These are phyloP conservation scores for Myocastor coypus DNA, from an alignment of 2,113 vertebrate species.

Conservation along the genomic window DNA sequence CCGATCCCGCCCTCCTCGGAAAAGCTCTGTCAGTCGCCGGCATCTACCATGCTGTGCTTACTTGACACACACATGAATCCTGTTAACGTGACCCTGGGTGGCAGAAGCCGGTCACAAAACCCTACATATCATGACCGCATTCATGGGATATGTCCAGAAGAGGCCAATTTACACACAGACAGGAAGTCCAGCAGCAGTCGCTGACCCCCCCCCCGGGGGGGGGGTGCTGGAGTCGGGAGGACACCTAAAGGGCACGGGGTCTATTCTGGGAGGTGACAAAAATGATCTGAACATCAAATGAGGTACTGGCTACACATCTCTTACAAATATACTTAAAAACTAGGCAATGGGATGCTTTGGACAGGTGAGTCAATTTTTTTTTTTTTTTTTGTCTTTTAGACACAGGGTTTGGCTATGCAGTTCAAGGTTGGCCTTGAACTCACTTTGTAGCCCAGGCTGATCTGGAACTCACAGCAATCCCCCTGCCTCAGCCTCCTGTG, in stretches of 20 bases:
- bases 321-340: slow-evolving; percentile 16
- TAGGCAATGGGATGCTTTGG: neutral
- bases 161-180: neutral
- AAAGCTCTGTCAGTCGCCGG: neutral
- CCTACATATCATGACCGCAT: neutral
- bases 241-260: neutral
- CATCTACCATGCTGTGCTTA: neutral
- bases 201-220: too few relatives aligned
- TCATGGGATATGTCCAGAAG: neutral
- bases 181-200: neutral
- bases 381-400: neutral
- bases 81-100: neutral
- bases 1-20: neutral
- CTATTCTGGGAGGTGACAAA: neutral
- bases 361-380: neutral
- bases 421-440: neutral
- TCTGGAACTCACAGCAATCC: neutral
- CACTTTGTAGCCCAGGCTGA: too few relatives aligned
- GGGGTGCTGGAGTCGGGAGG: neutral
- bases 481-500: neutral
- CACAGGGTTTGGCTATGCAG: neutral
- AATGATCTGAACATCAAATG: slow-evolving; percentile 1
- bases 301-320: neutral
- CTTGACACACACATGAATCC: neutral
- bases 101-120: slow-evolving; percentile 16